Percentiles rank a stretch among this genome's conserved stretches.
Evolutionary conservation across 2,113 vertebrate species (phyloP).

Genomic region (Microcebus lehilahytsara): DNA sequence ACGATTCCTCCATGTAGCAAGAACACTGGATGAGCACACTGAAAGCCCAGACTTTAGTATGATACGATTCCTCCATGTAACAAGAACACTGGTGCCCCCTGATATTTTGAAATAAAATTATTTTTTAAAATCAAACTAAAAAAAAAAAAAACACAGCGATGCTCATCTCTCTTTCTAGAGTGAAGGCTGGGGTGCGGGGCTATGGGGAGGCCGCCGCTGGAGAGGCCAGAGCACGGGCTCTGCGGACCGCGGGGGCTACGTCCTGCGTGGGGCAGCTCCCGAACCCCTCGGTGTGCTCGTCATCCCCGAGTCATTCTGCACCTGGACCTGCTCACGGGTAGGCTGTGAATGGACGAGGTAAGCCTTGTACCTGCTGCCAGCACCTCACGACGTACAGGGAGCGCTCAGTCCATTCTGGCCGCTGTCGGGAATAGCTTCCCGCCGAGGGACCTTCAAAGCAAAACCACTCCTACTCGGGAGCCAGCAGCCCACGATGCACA

Average conservation of each 20-base stretch:
- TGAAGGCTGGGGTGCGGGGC: not conserved
- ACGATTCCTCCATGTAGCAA: too few relatives aligned
- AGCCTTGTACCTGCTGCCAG: accelerated
- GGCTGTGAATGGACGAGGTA: not conserved
- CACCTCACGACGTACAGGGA: accelerated
- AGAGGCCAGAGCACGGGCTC: accelerated
- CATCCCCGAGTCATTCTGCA: too few relatives aligned
- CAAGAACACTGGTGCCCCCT: too few relatives aligned
- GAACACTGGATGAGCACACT: too few relatives aligned
- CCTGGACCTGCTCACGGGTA: not conserved
- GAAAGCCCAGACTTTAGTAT: too few relatives aligned
- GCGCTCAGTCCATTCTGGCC: too few relatives aligned
- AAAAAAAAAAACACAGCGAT: too few relatives aligned
- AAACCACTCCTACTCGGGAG: accelerated
- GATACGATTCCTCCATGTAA: too few relatives aligned
- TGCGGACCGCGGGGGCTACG: too few relatives aligned
- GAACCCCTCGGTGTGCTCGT: not conserved
- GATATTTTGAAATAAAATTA: too few relatives aligned
- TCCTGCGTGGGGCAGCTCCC: not conserved
- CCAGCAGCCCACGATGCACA: accelerated
- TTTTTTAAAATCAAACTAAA: not conserved
- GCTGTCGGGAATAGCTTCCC: accelerated
- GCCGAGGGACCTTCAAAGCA: not conserved
- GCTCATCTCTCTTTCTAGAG: not conserved
- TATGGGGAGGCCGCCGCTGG: accelerated